Conservation (phyloP, 2,797 vertebrate species). For the Mastacembelus armatus region DNA sequence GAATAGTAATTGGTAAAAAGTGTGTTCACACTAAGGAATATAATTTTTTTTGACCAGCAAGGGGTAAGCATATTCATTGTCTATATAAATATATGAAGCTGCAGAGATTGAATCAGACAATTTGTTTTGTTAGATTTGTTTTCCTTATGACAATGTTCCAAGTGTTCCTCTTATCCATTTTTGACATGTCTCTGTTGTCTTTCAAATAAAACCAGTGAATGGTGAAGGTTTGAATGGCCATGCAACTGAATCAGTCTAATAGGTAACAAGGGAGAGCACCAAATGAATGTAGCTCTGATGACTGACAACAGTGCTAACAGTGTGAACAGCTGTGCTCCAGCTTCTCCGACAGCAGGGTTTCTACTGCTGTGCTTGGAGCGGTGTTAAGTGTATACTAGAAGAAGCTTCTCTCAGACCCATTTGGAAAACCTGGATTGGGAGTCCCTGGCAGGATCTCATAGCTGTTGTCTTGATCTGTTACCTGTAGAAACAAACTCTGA, state of each 20-base stretch:
- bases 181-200: constrained; percentile 2
- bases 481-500: constrained; percentile 58
- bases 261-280: neutral
- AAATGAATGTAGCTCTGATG: neutral
- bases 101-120: neutral
- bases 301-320: neutral
- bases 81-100: constrained; percentile 1
- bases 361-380: too few species aligned
- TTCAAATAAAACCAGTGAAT: constrained; percentile 34
- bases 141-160: neutral
- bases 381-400: neutral
- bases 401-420: neutral
- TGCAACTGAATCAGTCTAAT: neutral
- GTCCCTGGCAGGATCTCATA: neutral
- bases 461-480: constrained; percentile 63
- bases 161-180: constrained; percentile 3
- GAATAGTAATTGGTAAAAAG: neutral
- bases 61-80: neutral
- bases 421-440: neutral
- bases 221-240: neutral
- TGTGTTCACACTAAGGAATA: constrained; percentile 2
- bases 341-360: neutral
- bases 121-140: neutral
- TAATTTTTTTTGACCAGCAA: too few species aligned
- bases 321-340: neutral